Evolutionary conservation across 1,140 invertebrate species (phyloP).

Genomic region (Oryctes rhinoceros): DNA sequence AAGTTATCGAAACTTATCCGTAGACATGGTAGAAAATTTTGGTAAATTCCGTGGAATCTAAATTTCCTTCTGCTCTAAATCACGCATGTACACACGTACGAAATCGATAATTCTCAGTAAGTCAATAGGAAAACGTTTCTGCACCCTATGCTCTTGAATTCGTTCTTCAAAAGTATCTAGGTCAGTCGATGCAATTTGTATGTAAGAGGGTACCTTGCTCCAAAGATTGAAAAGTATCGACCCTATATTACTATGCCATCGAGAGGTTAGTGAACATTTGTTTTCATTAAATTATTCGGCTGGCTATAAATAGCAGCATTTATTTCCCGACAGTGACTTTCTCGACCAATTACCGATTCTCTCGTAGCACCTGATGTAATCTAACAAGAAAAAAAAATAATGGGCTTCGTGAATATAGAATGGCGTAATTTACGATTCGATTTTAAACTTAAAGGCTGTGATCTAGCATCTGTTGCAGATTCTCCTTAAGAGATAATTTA

Average conservation of each 20-base stretch:
- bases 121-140: neutral
- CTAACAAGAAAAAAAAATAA: neutral
- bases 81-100: neutral
- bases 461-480: too few relatives aligned
- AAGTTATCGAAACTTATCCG: neutral
- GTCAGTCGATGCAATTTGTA: slow-evolving; percentile 26
- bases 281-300: slow-evolving; percentile 18
- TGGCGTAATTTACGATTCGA: too few relatives aligned
- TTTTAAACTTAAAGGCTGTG: too few relatives aligned
- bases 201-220: slow-evolving; percentile 26
- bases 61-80: neutral
- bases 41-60: neutral
- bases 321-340: neutral
- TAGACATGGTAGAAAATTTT: neutral
- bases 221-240: slow-evolving; percentile 35
- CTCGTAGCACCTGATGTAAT: neutral
- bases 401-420: neutral
- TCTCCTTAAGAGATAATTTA: too few relatives aligned
- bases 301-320: slow-evolving; percentile 24
- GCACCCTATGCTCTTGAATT: slow-evolving; percentile 23
- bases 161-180: slow-evolving; percentile 1
- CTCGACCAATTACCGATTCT: neutral
- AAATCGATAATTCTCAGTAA: slow-evolving; percentile 28
- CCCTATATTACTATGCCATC: slow-evolving; percentile 30
- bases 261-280: slow-evolving; percentile 17